A percentile compares a stretch with the other conserved stretches of the same genome.
Evolutionary conservation across 1,140 invertebrate genomes (phyloP).

Genomic region (Drosophila pseudoobscura): DNA sequence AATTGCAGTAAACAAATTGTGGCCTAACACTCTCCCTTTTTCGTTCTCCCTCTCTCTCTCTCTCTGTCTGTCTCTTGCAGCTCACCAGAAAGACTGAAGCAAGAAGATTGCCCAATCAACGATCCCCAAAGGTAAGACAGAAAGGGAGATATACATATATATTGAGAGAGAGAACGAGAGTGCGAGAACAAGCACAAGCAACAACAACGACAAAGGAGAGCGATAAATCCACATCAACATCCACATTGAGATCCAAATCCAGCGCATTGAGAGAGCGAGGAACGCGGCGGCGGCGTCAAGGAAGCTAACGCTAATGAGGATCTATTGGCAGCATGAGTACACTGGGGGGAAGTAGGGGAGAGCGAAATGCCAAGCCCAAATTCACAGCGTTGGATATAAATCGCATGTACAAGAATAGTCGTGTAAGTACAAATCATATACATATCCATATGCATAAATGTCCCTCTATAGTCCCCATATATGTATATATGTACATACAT

Average conservation of each 20-base stretch:
- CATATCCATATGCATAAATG: slow-evolving; percentile 5
- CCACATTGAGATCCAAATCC: slow-evolving; percentile 30
- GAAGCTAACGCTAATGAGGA: slow-evolving; percentile 83
- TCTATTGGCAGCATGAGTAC: slow-evolving; percentile 92
- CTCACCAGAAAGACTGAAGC: slow-evolving; percentile 44
- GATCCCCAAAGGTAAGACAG: slow-evolving; percentile 23
- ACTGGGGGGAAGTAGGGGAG: slow-evolving; percentile 94
- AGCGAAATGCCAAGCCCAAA: slow-evolving; percentile 90
- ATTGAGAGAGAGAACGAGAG: too few species aligned
- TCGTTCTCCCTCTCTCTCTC: background rate
- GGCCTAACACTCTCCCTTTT: slow-evolving; percentile 19
- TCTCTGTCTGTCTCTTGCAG: slow-evolving; percentile 11
- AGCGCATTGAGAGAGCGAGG: slow-evolving; percentile 56
- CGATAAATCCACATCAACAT: slow-evolving; percentile 3
- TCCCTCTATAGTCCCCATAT: background rate
- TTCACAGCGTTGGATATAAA: slow-evolving; percentile 98
- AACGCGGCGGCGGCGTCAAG: slow-evolving; percentile 77
- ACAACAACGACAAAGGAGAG: slow-evolving; percentile 7
- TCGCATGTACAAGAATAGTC: slow-evolving; percentile 95
- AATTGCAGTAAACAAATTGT: slow-evolving; percentile 63
- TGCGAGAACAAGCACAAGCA: slow-evolving; percentile 7
- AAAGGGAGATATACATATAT: too few species aligned
- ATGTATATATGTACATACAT: background rate
- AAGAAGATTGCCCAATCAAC: slow-evolving; percentile 28
- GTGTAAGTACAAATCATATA: slow-evolving; percentile 85